phyloP scores from a whole-genome alignment of 2,113 vertebrate genomes.

The Campylomormyrus numenius region DNA sequence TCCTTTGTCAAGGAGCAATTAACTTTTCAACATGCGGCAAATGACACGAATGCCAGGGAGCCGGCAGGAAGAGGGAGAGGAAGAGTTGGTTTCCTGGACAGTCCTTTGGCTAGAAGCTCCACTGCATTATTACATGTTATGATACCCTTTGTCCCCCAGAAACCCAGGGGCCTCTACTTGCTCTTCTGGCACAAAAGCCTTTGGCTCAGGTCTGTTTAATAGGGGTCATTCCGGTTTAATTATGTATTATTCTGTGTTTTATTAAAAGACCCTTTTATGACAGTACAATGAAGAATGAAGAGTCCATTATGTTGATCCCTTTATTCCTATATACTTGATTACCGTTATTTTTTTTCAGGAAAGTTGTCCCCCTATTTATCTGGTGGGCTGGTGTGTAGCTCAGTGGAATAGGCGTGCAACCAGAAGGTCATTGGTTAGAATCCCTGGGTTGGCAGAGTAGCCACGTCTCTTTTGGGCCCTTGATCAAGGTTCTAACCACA shows the following conservation, averaged over 20 bases:
- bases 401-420: neutral
- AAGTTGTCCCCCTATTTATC: neutral
- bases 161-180: neutral
- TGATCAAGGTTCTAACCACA: neutral
- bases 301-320: neutral
- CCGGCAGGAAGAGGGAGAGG: neutral
- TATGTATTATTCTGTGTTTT: neutral
- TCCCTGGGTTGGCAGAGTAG: neutral
- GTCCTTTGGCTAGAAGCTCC: neutral
- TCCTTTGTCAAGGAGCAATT: constrained; percentile 14
- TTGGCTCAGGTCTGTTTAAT: neutral
- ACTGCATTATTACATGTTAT: neutral
- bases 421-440: neutral
- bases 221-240: neutral
- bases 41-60: neutral
- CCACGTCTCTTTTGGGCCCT: neutral
- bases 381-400: neutral
- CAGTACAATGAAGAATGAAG: neutral
- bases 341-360: neutral
- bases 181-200: neutral
- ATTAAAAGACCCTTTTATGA: neutral
- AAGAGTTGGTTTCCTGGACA: neutral
- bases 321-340: neutral
- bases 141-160: neutral
- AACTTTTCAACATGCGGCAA: neutral